Base-by-base conservation (phyloP, 2,113 vertebrate species). In the Trichechus manatus region DNA sequence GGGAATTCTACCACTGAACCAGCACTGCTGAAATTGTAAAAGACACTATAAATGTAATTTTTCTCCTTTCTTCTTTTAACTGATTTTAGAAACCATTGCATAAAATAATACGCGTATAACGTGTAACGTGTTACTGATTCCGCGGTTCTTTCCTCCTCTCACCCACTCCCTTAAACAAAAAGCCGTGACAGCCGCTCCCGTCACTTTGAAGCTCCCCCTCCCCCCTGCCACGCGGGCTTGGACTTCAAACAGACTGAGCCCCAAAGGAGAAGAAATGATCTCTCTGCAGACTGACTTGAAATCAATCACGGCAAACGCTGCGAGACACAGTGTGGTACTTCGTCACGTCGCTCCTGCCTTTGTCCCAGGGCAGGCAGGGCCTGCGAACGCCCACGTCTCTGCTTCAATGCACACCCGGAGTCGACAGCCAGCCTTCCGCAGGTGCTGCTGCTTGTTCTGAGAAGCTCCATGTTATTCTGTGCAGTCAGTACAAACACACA, bases 281-380 rank as follows among this genome's bases (percentile, higher is more conserved):
- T 74, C 59, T 53, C 82, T 64, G 72, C 64, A 88, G 70, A 89
- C 84, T 7, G 90, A 89, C 90, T 97, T 97, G n/a, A 87, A 95
- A 93, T 87, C 91, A 97, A 93, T 95, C 86, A 80, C 91, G 89
- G 96, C 82, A 95, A 96, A 96, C 50, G 1, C 89, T 1, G 11
- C 0, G 33, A 75, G 5, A 25, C 10, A 81, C 96, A 95, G 79
- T 90, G 96, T 92, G 61, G 84, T 33, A 87, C 94, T 97, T 90
- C 88, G 96, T 97, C 79, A 29, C 91, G 94, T 96, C 79, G 85
- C 64, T 96, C 96, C 87, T 92, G 87, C 97, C 91, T 97, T 92
- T 79, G 80, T 92, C 92, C 93, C 97, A 90, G 88, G 39, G 91
- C 70, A 85, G 25, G 93, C 68, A 68, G 42, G 74, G 96, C 94